A percentile compares a stretch with the other conserved stretches of the same genome.
phyloP scores from a whole-genome alignment of 2,888 invertebrate genomes.

The Diloba caeruleocephala region DNA sequence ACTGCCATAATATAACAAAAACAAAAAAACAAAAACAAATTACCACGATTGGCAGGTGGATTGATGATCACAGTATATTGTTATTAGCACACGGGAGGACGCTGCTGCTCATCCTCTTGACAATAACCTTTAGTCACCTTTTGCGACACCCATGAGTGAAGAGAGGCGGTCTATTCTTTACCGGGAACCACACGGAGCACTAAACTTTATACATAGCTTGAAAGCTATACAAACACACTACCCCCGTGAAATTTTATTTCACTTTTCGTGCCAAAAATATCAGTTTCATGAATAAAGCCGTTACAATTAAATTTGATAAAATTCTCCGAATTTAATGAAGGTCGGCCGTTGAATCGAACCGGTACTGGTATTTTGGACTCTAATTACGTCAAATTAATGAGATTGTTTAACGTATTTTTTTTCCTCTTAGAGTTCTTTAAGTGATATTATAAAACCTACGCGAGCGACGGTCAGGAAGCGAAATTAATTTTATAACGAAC shows the following conservation, averaged over 20 bases:
- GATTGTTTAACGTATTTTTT: constrained; percentile 32
- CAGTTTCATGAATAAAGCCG: constrained; percentile 34
- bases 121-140: no score
- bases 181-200: no score
- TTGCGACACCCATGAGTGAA: no score
- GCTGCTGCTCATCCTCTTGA: no score
- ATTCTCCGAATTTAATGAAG: constrained; percentile 47
- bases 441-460: constrained; percentile 21
- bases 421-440: constrained; percentile 31
- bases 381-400: constrained; percentile 44
- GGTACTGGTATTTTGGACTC: no score
- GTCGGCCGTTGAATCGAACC: constrained; percentile 36
- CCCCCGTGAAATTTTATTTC: constrained; percentile 29
- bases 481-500: constrained; percentile 38
- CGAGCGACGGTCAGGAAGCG: constrained; percentile 6
- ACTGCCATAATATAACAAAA: no score
- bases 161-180: no score
- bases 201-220: no score
- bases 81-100: no score
- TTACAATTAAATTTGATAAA: constrained; percentile 47
- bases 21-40: no score
- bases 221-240: constrained; percentile 12
- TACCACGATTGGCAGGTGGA: no score
- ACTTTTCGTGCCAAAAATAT: constrained; percentile 33
- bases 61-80: no score